Conservation (phyloP, 2,888 invertebrate genomes). For the Allolobophora icterica region DNA sequence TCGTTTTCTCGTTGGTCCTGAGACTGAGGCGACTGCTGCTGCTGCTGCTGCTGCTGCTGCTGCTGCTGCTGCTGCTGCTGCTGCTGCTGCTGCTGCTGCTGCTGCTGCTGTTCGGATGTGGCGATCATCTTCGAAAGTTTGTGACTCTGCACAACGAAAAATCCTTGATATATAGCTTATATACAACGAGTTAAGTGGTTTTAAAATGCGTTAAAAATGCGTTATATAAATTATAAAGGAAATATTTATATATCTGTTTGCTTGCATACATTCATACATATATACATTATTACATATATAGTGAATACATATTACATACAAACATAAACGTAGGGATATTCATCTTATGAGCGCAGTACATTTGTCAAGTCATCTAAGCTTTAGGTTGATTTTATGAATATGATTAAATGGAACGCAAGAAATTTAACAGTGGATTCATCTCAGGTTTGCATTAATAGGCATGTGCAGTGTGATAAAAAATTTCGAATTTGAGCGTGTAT, state of each 20-base stretch:
- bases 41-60: neutral
- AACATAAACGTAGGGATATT: neutral
- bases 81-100: constrained; percentile 13
- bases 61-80: constrained; percentile 13
- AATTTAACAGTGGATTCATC: too few relatives aligned
- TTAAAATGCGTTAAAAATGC: too few relatives aligned
- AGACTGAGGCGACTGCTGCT: constrained; percentile 24
- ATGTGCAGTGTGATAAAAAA: too few relatives aligned
- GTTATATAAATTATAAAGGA: too few relatives aligned
- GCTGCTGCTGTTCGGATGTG: neutral
- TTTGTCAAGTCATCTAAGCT: too few relatives aligned
- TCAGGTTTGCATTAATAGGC: too few relatives aligned
- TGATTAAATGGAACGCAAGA: too few relatives aligned
- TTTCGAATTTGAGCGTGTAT: too few relatives aligned
- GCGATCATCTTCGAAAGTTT: neutral
- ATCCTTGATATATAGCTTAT: too few relatives aligned
- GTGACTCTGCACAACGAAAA: neutral
- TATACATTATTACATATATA: too few relatives aligned
- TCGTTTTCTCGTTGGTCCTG: neutral
- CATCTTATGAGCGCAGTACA: too few relatives aligned
- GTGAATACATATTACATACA: constrained; percentile 19
- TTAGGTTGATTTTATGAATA: too few relatives aligned
- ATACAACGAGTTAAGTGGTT: neutral
- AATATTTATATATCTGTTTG: neutral
- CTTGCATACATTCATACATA: neutral